phyloP scores from a whole-genome alignment of 1,140 invertebrate genomes.

The Eufriesea mexicana region DNA sequence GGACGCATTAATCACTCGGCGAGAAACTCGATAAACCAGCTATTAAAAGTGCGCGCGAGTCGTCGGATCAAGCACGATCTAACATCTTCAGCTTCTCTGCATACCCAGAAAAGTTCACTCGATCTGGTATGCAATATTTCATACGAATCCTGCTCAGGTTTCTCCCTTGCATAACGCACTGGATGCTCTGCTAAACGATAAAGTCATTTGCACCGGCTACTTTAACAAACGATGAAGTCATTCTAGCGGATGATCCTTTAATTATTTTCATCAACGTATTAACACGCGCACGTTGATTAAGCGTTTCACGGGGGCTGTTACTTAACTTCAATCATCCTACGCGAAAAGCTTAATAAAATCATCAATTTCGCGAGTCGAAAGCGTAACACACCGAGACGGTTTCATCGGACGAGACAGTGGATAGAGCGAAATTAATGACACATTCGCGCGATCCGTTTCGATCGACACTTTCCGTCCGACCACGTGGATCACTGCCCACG shows the following conservation, averaged over 20 bases:
- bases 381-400: background rate
- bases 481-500: too few relatives aligned
- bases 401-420: too few relatives aligned
- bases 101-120: background rate
- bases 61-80: background rate
- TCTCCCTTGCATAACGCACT: background rate
- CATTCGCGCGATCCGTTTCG: too few relatives aligned
- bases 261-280: background rate
- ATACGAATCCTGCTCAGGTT: background rate
- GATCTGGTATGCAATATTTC: constrained; percentile 9
- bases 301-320: background rate
- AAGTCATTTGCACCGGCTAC: background rate
- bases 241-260: constrained; percentile 1
- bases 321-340: background rate
- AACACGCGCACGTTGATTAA: background rate
- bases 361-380: background rate
- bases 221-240: constrained; percentile 5
- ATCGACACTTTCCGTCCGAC: background rate
- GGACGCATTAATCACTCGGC: background rate
- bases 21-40: background rate
- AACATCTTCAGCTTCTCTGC: background rate
- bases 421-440: background rate
- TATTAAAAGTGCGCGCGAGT: background rate
- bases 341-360: background rate
- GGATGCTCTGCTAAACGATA: background rate